phyloP scores from a whole-genome alignment of 2,888 invertebrate species.

The Acanthacorydalis orientalis region DNA sequence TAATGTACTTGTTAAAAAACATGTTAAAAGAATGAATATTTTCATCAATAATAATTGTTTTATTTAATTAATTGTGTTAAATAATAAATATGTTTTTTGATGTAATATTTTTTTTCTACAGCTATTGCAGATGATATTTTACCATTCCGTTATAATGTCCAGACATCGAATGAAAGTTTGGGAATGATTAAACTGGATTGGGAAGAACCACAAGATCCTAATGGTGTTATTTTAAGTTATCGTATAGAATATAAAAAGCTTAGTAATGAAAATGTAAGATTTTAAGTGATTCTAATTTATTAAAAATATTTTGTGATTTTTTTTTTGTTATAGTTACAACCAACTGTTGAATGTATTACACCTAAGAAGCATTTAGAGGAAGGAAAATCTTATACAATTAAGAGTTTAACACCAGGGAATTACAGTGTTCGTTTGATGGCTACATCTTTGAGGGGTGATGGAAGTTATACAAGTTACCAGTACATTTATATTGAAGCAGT shows the following conservation, averaged over 20 bases:
- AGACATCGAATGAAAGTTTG: conserved; percentile 21
- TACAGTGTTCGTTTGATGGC: conserved; percentile 66
- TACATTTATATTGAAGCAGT: conserved; percentile 45
- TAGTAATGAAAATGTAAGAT: conserved; percentile 44
- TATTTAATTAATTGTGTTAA: not conserved
- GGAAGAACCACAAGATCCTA: conserved; percentile 68
- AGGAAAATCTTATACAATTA: conserved; percentile 32
- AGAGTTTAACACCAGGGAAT: conserved; percentile 55
- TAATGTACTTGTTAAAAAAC: too few species aligned
- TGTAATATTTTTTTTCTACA: conserved; percentile 21
- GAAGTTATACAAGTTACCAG: conserved; percentile 37
- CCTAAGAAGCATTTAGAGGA: conserved; percentile 37
- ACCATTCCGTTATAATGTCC: conserved; percentile 30
- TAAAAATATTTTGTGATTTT: conserved; percentile 1
- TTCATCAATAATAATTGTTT: too few species aligned
- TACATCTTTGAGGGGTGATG: conserved; percentile 59
- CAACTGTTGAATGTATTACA: conserved; percentile 48
- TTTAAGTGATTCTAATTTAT: not conserved
- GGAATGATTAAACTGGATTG: conserved; percentile 55
- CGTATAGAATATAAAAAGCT: conserved; percentile 55
- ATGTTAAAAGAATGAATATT: too few species aligned
- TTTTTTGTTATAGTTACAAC: conserved; percentile 30
- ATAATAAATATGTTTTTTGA: conserved; percentile 2
- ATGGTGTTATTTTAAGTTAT: conserved; percentile 77
- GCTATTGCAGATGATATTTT: conserved; percentile 50